Conservation (phyloP, 2,113 vertebrate species). For the Rhinichthys klamathensis region DNA sequence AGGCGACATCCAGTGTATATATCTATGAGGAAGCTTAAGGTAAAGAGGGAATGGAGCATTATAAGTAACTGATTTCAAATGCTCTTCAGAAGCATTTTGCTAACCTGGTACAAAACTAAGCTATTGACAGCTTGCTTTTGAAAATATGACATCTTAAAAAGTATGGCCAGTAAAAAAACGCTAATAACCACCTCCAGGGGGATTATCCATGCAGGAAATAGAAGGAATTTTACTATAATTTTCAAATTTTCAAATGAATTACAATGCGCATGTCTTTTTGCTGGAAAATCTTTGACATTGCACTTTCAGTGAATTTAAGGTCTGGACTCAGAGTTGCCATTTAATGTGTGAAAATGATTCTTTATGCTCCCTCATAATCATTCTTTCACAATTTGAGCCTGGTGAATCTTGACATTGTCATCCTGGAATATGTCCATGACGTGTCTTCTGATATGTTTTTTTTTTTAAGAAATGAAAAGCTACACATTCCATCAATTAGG, state of each 20-base stretch:
- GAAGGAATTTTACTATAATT: background rate
- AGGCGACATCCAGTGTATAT: too few species aligned
- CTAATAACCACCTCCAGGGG: background rate
- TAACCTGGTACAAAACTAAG: background rate
- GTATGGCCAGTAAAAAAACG: background rate
- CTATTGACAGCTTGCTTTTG: background rate
- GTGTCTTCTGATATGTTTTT: too few species aligned
- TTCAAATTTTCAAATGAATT: background rate
- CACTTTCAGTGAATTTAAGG: too few species aligned
- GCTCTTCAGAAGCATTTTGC: background rate
- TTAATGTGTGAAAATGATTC: too few species aligned
- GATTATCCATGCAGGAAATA: background rate
- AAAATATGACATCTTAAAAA: background rate
- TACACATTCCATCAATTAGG: too few species aligned
- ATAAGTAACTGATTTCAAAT: background rate
- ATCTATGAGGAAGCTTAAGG: background rate
- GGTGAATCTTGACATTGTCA: too few species aligned
- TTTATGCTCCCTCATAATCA: too few species aligned
- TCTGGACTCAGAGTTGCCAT: too few species aligned
- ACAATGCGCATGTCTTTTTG: background rate
- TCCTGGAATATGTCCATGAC: too few species aligned
- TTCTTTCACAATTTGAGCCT: too few species aligned
- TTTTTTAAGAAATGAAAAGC: too few species aligned
- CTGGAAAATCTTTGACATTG: background rate
- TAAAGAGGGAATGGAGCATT: background rate